phyloP scores from a whole-genome alignment of 1,140 invertebrate genomes.

The Heliothis subflexa region DNA sequence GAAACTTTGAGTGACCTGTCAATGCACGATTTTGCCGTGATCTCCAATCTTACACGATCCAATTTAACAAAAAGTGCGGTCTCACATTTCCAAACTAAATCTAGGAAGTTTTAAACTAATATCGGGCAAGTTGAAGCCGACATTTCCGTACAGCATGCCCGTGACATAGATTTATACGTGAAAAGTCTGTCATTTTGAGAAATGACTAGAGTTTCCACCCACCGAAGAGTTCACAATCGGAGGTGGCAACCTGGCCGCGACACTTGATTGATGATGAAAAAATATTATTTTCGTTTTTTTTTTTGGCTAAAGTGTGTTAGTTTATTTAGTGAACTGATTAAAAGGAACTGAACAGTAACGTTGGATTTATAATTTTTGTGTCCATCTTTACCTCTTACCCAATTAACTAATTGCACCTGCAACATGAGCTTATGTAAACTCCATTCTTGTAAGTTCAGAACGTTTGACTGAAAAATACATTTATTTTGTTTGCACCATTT shows the following conservation, averaged over 20 bases:
- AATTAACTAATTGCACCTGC: not conserved
- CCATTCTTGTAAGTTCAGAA: not conserved
- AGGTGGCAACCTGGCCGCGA: conserved; percentile 53
- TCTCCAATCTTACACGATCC: conserved; percentile 10
- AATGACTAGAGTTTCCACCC: conserved; percentile 56
- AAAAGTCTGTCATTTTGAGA: conserved; percentile 57
- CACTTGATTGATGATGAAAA: conserved; percentile 57
- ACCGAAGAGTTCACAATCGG: conserved; percentile 54
- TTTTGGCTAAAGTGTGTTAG: not conserved
- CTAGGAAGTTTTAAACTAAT: conserved; percentile 46
- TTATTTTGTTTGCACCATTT: conserved; percentile 42
- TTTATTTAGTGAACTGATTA: not conserved
- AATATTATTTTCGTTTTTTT: conserved; percentile 25
- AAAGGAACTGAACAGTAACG: not conserved
- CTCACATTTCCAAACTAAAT: conserved; percentile 34
- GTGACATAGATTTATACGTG: conserved; percentile 59
- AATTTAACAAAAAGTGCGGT: conserved; percentile 37
- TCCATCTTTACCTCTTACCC: no score
- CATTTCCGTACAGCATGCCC: conserved; percentile 46
- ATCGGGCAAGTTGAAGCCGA: conserved; percentile 35
- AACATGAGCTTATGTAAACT: not conserved
- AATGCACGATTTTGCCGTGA: not conserved
- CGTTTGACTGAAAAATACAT: conserved; percentile 15
- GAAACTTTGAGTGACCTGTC: not conserved
- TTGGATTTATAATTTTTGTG: not conserved